Conservation (phyloP, 37 sponge, comb jelly and placozoan genomes). For the Chondrosia reniformis region DNA sequence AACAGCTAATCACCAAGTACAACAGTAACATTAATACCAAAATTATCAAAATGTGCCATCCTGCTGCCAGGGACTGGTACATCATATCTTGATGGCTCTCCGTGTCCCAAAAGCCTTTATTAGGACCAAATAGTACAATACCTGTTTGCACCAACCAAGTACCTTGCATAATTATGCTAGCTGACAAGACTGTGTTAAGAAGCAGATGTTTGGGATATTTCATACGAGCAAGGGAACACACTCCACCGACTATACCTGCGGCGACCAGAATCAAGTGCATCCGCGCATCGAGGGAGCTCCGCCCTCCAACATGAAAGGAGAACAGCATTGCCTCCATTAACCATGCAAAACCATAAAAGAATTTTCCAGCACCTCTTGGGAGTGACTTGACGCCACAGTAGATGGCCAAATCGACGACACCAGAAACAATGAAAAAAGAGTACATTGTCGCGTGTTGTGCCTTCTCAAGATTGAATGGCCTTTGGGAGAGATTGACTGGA, state of each 20-base stretch:
- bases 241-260: not conserved
- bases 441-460: conserved; percentile 21
- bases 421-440: conserved; percentile 16
- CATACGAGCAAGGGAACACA: not conserved
- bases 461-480: not conserved
- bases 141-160: not conserved
- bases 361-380: not conserved
- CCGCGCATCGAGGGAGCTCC: not conserved
- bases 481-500: no score
- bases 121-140: not conserved
- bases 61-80: no score
- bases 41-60: no score
- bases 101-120: not conserved
- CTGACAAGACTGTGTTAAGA: not conserved
- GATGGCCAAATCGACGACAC: conserved; percentile 4
- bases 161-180: not conserved
- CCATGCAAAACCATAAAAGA: not conserved
- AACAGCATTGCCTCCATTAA: conserved; percentile 9
- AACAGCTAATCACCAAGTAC: no score
- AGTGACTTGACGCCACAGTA: not conserved
- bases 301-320: conserved; percentile 2
- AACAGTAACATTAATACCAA: no score
- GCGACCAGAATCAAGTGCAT: not conserved
- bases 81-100: not conserved
- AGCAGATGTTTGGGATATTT: no score